Evolutionary conservation across 2,113 vertebrate species (phyloP), one percentile per base, ranked within the genome.

Genomic region (Platichthys stellatus): DNA sequence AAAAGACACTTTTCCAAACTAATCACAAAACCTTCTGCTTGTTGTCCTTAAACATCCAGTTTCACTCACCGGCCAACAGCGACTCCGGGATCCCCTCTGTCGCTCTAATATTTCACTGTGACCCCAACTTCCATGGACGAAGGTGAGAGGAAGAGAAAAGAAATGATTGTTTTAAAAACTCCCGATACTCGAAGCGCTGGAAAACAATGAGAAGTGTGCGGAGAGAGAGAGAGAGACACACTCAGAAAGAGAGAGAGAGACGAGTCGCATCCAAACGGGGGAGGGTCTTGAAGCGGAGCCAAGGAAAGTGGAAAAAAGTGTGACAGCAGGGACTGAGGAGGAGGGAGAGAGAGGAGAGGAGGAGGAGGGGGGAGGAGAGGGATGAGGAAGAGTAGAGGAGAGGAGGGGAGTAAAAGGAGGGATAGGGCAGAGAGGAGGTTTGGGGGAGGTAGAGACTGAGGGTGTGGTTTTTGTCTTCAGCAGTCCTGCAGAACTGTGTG

Each of bases 201-300:
- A 21, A 80, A 88, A 89, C 78, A 83, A 43, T 65, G 2, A 81
- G 76, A 53, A 69, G 75, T 38, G 71, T 1, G 51, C 51, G 31
- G n/a, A 58, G 5, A 53, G 53, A 17, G 49, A 78, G 1, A 64
- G 15, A 47, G 28, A 61, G 5, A 57, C 40, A 23, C 23, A 23
- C 23, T 23, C 23, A 8, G 31, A 8, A 7, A 15, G 49, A 78
- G 1, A 64, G 26, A 53, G 15, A 31, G 43, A 14, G 61, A 59
- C 4, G 65, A 54, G 72, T 45, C 21, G 58, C 81, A 82, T 90
- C 81, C 81, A 49, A 74, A 18, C 68, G 76, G 87, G 83, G 62
- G 91, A 84, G 88, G 89, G 80, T 82, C 81, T 72, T 15, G 72
- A 75, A 75, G 80, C n/a, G 38, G 6, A 76, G 76, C 70, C 75